Base-by-base conservation (phyloP, 2,888 invertebrate genomes). In the Lithophane ornitopus region DNA sequence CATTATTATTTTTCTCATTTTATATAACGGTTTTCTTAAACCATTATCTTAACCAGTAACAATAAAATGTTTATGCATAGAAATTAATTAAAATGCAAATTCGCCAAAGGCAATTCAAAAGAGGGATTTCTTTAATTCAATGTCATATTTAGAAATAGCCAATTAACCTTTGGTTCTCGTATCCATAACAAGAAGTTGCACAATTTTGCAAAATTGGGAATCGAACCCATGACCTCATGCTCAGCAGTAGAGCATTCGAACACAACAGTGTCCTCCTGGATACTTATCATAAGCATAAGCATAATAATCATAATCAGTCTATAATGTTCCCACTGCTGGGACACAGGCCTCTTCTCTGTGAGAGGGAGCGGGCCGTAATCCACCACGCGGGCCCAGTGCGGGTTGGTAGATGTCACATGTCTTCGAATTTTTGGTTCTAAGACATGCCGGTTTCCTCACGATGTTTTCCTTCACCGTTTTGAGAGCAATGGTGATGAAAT, bases 131-230 rank as follows among this genome's bases (percentile, higher is more conserved):
- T 19, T 28, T 44, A 73, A 80, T 49, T 73, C 78, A 82, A 85
- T 76, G 78, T 78, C 68, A 76, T 28, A 56, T 82, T 72, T 59
- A 61, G 62, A 76, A 76, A 80, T 78, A 69, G 61, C 14, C 34
- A 56, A 56, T 63, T 79, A 58, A 77, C 67, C 71, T 82, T 82
- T 66, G 49, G 0, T 69, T 70, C n/a, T 70, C 66, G 65, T 78
- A 54, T 71, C 34, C 52, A 71, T 63, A 62, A 68, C 34, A 68
- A 69, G 16, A 46, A 67, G 28, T 79, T 79, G 63, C 82, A 49
- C 44, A 84, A 84, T 49, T 26, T 26, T 46, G 68, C 28, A 44
- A 6, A 34, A 11, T 34, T 28, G 19, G 19, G 59, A 19, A 19
- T 59, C 11, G 28, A 34, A 19, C 28, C 6, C 6, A 4, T 1